Evolutionary conservation across 2,888 invertebrate species (phyloP).

Genomic region (Dusona sp.): DNA sequence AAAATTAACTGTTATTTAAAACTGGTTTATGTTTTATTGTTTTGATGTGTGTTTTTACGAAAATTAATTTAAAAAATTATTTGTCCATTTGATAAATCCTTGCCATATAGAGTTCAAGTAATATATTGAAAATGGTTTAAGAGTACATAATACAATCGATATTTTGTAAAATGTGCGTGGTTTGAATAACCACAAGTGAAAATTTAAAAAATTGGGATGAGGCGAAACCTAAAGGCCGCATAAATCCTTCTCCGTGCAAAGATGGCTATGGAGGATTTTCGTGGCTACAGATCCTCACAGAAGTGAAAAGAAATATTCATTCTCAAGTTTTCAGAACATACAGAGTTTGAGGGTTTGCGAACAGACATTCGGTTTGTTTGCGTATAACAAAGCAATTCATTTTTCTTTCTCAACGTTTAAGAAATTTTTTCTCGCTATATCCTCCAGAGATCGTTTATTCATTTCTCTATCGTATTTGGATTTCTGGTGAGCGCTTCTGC

Average conservation of each 20-base stretch:
- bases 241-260: constrained; percentile 24
- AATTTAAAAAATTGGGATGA: constrained; percentile 21
- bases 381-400: constrained; percentile 60
- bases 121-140: background rate
- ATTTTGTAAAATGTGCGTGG: background rate
- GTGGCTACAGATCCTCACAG: constrained; percentile 5
- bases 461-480: constrained; percentile 55
- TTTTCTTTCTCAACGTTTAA: constrained; percentile 47
- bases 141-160: background rate
- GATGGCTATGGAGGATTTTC: constrained; percentile 5
- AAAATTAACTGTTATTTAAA: too few species aligned
- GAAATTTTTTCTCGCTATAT: constrained; percentile 50
- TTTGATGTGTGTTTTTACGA: background rate
- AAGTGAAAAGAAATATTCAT: constrained; percentile 55
- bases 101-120: background rate
- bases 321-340: constrained; percentile 55
- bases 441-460: constrained; percentile 35
- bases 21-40: too few species aligned
- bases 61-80: background rate
- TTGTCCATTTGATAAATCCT: background rate
- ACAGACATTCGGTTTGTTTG: constrained; percentile 56
- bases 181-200: constrained; percentile 2
- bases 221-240: constrained; percentile 2
- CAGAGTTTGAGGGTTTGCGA: constrained; percentile 23
- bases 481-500: constrained; percentile 47